These are phyloP conservation scores for Heteronetta atricapilla DNA, from an alignment of 2,113 vertebrate species.

Conservation along the genomic window DNA sequence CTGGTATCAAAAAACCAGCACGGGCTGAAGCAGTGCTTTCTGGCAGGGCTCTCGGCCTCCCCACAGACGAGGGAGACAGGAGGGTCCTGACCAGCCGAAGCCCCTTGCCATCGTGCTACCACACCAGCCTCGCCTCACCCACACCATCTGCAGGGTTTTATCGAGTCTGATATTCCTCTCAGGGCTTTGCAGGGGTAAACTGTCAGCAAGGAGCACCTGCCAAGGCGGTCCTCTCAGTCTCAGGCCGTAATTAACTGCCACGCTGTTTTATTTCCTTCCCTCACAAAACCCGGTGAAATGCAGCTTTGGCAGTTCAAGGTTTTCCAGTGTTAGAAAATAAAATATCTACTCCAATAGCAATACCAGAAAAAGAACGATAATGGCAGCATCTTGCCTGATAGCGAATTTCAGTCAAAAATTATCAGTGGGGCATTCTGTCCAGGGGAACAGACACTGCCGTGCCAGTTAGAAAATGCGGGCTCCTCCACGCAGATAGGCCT, in stretches of 20 bases:
- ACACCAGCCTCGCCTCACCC: not conserved
- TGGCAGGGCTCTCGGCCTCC: not conserved
- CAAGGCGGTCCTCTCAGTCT: conserved; percentile 41
- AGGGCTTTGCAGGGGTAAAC: conserved; percentile 45
- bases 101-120: conserved; percentile 22
- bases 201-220: conserved; percentile 67
- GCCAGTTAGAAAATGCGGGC: not conserved
- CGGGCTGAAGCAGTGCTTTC: not conserved
- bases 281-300: conserved; percentile 19
- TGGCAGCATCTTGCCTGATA: not conserved
- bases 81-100: conserved; percentile 11
- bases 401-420: not conserved
- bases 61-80: not conserved
- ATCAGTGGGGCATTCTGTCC: not conserved
- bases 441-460: not conserved
- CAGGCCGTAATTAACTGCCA: conserved; percentile 45
- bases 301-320: not conserved
- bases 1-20: not conserved
- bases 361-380: not conserved
- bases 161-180: conserved; percentile 57
- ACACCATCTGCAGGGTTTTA: conserved; percentile 32
- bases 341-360: not conserved
- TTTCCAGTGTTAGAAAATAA: not conserved
- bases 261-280: conserved; percentile 46
- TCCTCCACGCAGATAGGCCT: not conserved